A percentile compares a stretch with the other conserved stretches of the same genome.
Evolutionary conservation across 2,113 vertebrate genomes (phyloP).

Genomic region (Rhinoderma darwinii): DNA sequence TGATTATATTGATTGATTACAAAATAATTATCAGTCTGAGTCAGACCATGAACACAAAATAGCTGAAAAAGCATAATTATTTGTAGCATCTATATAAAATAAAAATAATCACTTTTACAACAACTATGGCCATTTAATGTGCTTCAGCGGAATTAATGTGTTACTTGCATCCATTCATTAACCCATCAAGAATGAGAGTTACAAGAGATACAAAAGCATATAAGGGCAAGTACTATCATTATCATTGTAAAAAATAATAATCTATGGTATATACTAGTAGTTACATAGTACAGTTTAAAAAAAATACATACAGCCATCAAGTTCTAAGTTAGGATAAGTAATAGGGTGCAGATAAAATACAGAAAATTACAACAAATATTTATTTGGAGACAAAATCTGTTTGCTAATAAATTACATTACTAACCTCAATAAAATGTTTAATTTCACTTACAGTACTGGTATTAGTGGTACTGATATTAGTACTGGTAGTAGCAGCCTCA

Average conservation of each 20-base stretch:
- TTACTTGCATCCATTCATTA: not conserved
- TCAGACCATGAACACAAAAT: not conserved
- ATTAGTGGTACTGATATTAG: too few species aligned
- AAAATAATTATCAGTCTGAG: not conserved
- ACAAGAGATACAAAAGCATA: not conserved
- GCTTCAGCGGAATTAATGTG: not conserved
- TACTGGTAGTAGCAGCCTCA: too few species aligned
- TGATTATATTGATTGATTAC: slow-evolving; percentile 17
- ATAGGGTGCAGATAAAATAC: too few species aligned
- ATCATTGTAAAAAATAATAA: not conserved
- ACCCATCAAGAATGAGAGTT: not conserved
- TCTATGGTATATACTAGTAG: too few species aligned
- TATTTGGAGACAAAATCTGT: too few species aligned
- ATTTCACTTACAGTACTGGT: too few species aligned
- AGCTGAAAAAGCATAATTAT: not conserved
- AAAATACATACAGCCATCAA: too few species aligned
- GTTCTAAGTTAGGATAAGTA: too few species aligned
- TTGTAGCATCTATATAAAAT: not conserved
- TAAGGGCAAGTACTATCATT: not conserved
- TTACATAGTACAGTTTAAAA: too few species aligned
- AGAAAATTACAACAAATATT: too few species aligned
- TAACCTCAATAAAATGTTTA: too few species aligned
- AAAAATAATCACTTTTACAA: not conserved
- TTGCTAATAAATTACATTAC: too few species aligned
- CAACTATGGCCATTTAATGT: not conserved